These are phyloP conservation scores for Callocephalon fimbriatum DNA, from an alignment of 2,113 vertebrate genomes.

Conservation along the genomic window DNA sequence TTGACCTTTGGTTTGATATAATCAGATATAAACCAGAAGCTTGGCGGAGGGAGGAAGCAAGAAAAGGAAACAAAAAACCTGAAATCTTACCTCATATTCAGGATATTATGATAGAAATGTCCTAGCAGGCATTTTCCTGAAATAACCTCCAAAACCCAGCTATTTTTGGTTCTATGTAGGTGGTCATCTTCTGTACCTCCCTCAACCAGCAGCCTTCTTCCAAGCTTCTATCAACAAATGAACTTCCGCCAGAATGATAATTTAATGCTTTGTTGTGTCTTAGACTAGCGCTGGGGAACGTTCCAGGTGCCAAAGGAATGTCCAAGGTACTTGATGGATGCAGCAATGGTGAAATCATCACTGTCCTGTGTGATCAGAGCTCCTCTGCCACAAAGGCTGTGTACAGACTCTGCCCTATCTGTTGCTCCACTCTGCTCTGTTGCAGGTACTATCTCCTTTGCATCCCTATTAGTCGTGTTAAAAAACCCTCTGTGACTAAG, in stretches of 20 bases:
- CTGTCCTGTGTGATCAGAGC: not conserved
- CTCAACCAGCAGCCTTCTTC: not conserved
- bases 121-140: not conserved
- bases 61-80: not conserved
- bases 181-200: not conserved
- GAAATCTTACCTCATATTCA: not conserved
- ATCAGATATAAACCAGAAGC: not conserved
- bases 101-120: not conserved
- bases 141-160: not conserved
- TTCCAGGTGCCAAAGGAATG: not conserved
- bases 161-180: not conserved
- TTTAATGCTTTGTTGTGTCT: not conserved
- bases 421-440: not conserved
- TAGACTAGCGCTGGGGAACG: not conserved
- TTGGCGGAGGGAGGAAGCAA: not conserved
- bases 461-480: rapidly evolving
- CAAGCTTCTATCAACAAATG: not conserved
- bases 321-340: not conserved
- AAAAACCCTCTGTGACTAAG: not conserved
- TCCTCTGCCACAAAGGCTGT: not conserved
- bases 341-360: rapidly evolving
- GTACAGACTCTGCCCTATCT: not conserved
- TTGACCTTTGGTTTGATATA: not conserved
- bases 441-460: not conserved
- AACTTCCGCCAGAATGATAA: not conserved